These are phyloP conservation scores for Sebastes elongatus DNA, from an alignment of 2,797 vertebrate genomes.

Conservation along the genomic window DNA sequence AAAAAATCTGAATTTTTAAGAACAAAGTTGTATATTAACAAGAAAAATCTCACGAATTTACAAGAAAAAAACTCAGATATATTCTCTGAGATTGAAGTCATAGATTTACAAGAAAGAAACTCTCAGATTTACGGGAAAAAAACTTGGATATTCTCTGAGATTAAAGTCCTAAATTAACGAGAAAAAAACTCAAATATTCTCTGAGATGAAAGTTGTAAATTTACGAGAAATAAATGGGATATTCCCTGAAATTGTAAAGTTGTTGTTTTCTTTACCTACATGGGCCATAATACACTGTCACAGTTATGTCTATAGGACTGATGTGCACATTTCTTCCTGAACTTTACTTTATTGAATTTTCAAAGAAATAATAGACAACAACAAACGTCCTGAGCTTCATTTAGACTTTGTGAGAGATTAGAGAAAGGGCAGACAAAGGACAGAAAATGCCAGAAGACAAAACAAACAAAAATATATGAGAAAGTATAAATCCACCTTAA, in stretches of 20 bases:
- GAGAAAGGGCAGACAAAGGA: neutral
- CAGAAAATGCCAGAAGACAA: neutral
- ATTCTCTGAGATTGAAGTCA: too few relatives aligned
- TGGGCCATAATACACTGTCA: rapidly evolving
- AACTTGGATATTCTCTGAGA: too few relatives aligned
- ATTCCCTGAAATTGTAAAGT: neutral
- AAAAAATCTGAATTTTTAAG: too few relatives aligned
- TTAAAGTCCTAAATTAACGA: too few relatives aligned
- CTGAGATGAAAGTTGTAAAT: too few relatives aligned
- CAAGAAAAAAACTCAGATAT: too few relatives aligned
- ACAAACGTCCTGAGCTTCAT: neutral
- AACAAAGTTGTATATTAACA: too few relatives aligned
- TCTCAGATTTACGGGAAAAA: too few relatives aligned
- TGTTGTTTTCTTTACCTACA: neutral
- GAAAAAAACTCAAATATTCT: too few relatives aligned
- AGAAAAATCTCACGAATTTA: too few relatives aligned
- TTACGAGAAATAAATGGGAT: neutral
- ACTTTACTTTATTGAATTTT: neutral
- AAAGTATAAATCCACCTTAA: neutral
- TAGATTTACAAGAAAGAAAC: too few relatives aligned
- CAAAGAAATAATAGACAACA: neutral
- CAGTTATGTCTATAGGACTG: too few relatives aligned
- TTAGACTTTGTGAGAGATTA: neutral
- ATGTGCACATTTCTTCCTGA: neutral
- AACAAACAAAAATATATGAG: neutral